Base-by-base conservation (phyloP, 2,113 vertebrate species). In the Stigmatopora nigra region DNA sequence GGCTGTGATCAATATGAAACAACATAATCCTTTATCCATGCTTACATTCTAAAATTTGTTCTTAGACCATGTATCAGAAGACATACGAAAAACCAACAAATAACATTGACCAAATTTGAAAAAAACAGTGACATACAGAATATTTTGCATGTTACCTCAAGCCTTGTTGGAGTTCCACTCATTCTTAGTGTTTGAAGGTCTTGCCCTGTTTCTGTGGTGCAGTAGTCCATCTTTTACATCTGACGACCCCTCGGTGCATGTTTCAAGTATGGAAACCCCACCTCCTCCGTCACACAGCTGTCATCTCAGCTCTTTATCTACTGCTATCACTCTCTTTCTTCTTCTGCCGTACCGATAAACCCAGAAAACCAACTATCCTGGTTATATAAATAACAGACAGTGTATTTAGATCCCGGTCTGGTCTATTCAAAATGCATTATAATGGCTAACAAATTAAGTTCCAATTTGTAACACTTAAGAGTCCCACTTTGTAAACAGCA, bases 291-390 rank as follows among this genome's bases (percentile, higher is more conserved):
- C 81, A 84, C 60, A 69, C 68, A 76, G 69, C 76, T 78, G 78
- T 88, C 78, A 82, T 67, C 81, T 74, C 75, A 57, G 68, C 70
- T 74, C 67, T 67, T 78, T 87, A 87, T 89, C 90, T 87, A 63
- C 70, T 60, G 66, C 64, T 77, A 82, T 90, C 85, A 85, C 83
- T 73, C 76, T 77, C 72, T 79, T 70, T 84, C 77, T 71, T 84
- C 75, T 76, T 85, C 77, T 72, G 75, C 19, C 38, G 79, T 65
- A 7, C 83, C 76, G 87, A 90, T 88, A 89, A 91, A 79, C 76
- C 22, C 75, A 31, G 20, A 20, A 44, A 16, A 45, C 19, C n/a
- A 45, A 15, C 66, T 57, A 53, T 73, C 36, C 35, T 63, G 31
- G 52, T 19, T 55, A 64, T 38, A 59, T 38, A 59, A 41, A 56